Evolutionary conservation across 2,888 invertebrate species (phyloP), one percentile per base, ranked within the genome.

Genomic region (Ormia ochracea): DNA sequence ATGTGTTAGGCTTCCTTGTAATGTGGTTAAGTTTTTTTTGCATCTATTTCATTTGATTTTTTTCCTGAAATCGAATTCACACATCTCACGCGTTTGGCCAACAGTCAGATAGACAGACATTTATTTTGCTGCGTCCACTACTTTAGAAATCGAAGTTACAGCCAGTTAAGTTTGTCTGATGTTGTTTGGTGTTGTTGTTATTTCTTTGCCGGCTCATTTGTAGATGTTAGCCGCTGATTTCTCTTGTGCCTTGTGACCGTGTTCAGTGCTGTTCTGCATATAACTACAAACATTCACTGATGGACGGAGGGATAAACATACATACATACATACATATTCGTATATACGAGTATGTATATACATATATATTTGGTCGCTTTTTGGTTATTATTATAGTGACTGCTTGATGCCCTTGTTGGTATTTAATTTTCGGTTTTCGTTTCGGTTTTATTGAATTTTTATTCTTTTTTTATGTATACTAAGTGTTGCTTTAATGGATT

Each of bases 401-500:
- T 77, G 72, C 66, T 81, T 78, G 78, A 70, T 81, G 78, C 78
- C 78, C 81, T 81, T 78, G 74, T 78, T 81, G 74, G 77, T 78
- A 78, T 77, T 78, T 77, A 81, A 81, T 77, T 81, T 80, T 76
- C 72, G 76, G 63, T 74, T 81, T 81, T 77, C 74, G 78, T 78
- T 81, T 81, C 81, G 81, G 77, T 78, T 81, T 81, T 81, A 81
- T 81, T 81, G 81, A 81, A 81, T 81, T 81, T 81, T 69, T 75
- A 58, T 66, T 75, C 59, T 43, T 65, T 75, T 17, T 31, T 23
- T 31, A 17, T 52, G 72, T 58, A 74, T 81, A 78, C 69, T 82
- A 81, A 80, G 75, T 72, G 73, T 80, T 77, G 70, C 80, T 83
- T 83, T 84, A 84, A 84, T 84, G 83, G 79, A 75, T 83, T 83